Base-by-base conservation (phyloP, 1,140 invertebrate species). In the Rhagoletis pomonella region DNA sequence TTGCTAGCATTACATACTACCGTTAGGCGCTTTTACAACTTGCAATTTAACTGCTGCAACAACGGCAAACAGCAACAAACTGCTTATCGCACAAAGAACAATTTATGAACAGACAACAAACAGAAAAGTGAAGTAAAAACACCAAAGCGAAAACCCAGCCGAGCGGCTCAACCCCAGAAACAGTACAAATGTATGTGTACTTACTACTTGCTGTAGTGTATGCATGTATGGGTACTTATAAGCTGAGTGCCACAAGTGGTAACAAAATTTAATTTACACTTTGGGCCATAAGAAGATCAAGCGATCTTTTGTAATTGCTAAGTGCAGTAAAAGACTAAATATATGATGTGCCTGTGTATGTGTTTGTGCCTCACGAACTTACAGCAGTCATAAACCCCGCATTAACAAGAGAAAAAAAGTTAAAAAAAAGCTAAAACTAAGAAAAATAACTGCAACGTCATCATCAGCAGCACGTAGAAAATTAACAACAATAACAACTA, bases 261-360 rank as follows among this genome's bases (percentile, higher is more conserved):
- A 81, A 81, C 73, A 81, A 81, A 81, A 81, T 81, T 81, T 81
- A 81, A 81, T 81, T 81, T 81, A 81, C 73, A 81, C 73, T 81
- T 81, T 81, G 73, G 73, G 73, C 73, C 73, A 58, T 81, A 81
- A 81, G 73, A 81, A 81, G 73, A 81, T 81, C 73, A 81, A 81
- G 73, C 73, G 73, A 81, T 81, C 73, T 81, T 81, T 81, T 81
- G 73, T 81, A 81, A 81, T 81, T 81, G 73, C 73, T 81, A 81
- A 81, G 73, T n/a, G 73, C 73, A 81, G 73, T 81, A 81, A 81
- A 81, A 81, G 12, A 81, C 73, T 81, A 19, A 81, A 81, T 12
- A 67, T 67, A 4, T 39, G 29, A 12, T 2, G n/a, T 19, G n/a
- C 55, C 6, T 81, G 2, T 55, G 47, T 81, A 19, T 77, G 12